Conservation (phyloP, 2,113 vertebrate species). For the Pimephales promelas region DNA sequence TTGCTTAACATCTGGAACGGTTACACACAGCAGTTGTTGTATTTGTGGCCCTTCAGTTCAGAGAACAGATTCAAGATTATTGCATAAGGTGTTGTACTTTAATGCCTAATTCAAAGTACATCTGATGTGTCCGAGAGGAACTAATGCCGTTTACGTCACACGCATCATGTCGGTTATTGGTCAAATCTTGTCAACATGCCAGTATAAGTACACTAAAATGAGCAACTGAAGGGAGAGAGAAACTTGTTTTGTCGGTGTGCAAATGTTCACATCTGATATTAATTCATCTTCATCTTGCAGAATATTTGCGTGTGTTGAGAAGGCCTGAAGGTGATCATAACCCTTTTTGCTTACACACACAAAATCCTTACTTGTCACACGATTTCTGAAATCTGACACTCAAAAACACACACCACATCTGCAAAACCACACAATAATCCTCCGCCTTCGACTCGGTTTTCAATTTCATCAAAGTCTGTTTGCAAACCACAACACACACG, state of each 20-base stretch:
- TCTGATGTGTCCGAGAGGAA: neutral
- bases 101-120: no score
- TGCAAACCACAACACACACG: no score
- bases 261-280: neutral
- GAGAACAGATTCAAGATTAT: no score
- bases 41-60: neutral
- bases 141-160: neutral
- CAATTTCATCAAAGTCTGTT: no score
- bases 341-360: no score
- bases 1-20: no score
- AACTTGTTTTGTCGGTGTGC: neutral
- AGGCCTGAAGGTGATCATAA: neutral
- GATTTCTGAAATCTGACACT: no score
- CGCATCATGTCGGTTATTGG: neutral
- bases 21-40: neutral
- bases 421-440: no score
- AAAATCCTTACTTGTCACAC: no score
- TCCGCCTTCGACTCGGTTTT: no score
- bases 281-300: neutral
- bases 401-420: no score
- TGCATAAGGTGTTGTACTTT: neutral
- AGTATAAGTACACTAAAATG: neutral
- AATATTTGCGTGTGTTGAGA: neutral
- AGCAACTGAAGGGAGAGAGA: neutral
- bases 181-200: neutral